These are phyloP conservation scores for Aphis craccivora DNA, from an alignment of 1,140 invertebrate species.

Conservation along the genomic window DNA sequence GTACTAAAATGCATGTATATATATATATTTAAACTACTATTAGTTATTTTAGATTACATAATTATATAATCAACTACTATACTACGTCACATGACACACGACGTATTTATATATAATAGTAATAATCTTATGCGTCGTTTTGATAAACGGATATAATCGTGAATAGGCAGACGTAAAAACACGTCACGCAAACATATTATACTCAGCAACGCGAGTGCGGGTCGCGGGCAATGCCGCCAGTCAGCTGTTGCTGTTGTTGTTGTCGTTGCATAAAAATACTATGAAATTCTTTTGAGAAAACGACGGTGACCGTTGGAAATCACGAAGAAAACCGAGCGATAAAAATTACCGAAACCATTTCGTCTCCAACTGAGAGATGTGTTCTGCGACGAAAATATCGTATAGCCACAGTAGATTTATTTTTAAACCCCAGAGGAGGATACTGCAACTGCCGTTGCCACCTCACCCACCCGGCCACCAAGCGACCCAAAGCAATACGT, in stretches of 20 bases:
- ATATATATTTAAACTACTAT: neutral
- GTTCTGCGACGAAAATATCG: conserved; percentile 43
- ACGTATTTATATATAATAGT: neutral
- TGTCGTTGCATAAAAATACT: neutral
- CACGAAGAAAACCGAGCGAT: neutral
- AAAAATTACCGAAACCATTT: neutral
- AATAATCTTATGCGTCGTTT: neutral
- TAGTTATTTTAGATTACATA: too few species aligned
- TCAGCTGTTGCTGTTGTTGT: neutral
- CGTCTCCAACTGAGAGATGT: neutral
- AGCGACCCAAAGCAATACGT: neutral
- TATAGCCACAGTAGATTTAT: conserved; percentile 46
- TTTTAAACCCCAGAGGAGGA: conserved; percentile 19
- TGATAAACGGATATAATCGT: neutral
- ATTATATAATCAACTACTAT: neutral
- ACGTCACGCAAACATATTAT: neutral
- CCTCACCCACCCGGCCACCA: neutral
- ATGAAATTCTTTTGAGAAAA: neutral
- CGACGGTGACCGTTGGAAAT: neutral
- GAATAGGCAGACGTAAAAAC: neutral
- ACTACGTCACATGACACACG: neutral
- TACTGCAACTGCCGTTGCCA: neutral
- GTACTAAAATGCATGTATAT: neutral
- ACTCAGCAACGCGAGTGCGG: neutral
- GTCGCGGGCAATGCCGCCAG: too few species aligned